These are phyloP conservation scores for Botia kubotai DNA, from an alignment of 2,797 vertebrate species.

Conservation along the genomic window DNA sequence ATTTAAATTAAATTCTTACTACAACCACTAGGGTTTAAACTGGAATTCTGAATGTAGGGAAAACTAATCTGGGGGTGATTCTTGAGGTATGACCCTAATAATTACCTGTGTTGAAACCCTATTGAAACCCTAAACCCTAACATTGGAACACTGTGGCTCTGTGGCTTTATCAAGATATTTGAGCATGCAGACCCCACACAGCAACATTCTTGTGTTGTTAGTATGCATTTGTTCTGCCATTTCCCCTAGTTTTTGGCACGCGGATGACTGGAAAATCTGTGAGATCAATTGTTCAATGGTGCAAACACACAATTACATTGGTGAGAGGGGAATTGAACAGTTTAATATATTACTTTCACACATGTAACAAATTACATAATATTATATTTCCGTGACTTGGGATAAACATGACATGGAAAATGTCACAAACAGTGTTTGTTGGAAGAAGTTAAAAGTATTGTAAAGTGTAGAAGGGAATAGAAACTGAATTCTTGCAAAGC, in stretches of 20 bases:
- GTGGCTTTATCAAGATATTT: background rate
- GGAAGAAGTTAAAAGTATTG: background rate
- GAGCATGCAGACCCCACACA: background rate
- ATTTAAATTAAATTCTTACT: no score
- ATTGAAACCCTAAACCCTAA: no score
- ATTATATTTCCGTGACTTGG: conserved; percentile 28
- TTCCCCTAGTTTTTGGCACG: conserved; percentile 36
- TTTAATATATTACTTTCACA: conserved; percentile 15
- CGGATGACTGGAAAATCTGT: conserved; percentile 42
- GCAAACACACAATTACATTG: conserved; percentile 41
- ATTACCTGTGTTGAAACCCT: no score
- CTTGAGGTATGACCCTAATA: no score
- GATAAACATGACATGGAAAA: conserved; percentile 19
- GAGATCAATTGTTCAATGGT: conserved; percentile 31
- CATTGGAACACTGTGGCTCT: background rate
- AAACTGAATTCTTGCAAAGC: background rate
- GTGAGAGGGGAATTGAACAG: background rate
- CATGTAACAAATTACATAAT: conserved; percentile 17
- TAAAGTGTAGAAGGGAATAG: background rate
- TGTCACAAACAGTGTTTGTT: conserved; percentile 5
- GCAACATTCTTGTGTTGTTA: background rate
- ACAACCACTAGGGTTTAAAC: no score
- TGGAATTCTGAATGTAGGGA: no score
- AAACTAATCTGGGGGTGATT: no score
- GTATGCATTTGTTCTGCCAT: conserved; percentile 26